Conservation (phyloP, 2,797 vertebrate genomes). For the Poeciliopsis presidionis region DNA sequence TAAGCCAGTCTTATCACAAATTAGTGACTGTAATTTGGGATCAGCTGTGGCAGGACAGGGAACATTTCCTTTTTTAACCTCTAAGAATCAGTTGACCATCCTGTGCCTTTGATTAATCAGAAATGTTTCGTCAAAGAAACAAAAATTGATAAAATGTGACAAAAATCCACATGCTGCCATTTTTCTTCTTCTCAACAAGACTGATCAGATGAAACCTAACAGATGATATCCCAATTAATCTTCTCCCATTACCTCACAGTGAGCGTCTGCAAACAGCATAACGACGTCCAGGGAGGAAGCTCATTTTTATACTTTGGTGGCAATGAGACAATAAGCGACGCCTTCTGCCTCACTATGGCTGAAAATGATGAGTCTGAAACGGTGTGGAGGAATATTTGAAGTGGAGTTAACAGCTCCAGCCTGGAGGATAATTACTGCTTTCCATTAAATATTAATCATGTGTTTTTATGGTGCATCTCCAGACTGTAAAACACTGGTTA, state of each 20-base stretch:
- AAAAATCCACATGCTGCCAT: neutral
- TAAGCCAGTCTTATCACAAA: neutral
- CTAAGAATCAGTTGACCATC: neutral
- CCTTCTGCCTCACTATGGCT: conserved; percentile 10
- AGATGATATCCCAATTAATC: conserved; percentile 31
- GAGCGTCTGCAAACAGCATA: conserved; percentile 44
- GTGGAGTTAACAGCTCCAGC: conserved; percentile 10
- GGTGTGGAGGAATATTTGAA: conserved; percentile 18
- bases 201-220: conserved; percentile 28
- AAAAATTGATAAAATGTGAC: neutral
- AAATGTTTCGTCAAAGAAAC: neutral
- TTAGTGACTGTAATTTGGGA: neutral
- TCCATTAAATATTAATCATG: conserved; percentile 47
- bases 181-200: neutral
- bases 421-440: conserved; percentile 37
- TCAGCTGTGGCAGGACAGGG: neutral
- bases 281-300: conserved; percentile 29
- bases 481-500: conserved; percentile 5
- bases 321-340: conserved; percentile 26
- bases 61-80: neutral
- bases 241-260: conserved; percentile 26
- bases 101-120: neutral
- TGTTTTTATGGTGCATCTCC: conserved; percentile 9
- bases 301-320: conserved; percentile 56
- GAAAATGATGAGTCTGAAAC: neutral